These are phyloP conservation scores for Papilio gigon DNA, from an alignment of 2,888 invertebrate species.

Conservation along the genomic window DNA sequence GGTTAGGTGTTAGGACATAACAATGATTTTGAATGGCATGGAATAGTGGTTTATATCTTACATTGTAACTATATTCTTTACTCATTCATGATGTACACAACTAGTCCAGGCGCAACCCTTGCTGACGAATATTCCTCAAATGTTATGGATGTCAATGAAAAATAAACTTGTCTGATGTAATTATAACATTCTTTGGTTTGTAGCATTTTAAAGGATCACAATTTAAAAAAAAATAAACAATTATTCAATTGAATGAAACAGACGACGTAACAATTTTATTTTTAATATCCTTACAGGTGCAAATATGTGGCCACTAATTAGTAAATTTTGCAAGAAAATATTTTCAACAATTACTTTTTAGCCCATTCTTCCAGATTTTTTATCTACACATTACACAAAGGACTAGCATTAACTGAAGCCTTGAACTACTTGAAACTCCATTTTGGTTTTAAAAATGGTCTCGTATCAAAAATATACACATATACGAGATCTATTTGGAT, in stretches of 20 bases:
- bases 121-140: constrained; percentile 15
- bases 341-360: background rate
- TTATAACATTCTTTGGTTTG: constrained; percentile 28
- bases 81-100: constrained; percentile 11
- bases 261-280: constrained; percentile 7
- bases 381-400: background rate
- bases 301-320: background rate
- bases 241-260: constrained; percentile 31
- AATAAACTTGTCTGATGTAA: constrained; percentile 20
- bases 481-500: no score
- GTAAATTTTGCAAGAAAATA: background rate
- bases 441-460: no score
- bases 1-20: constrained; percentile 23
- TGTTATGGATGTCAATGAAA: constrained; percentile 17
- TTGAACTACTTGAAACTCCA: no score
- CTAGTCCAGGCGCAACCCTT: constrained; percentile 30
- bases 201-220: constrained; percentile 34
- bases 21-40: constrained; percentile 15
- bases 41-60: constrained; percentile 26
- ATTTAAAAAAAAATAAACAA: constrained; percentile 39
- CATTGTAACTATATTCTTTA: constrained; percentile 3
- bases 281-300: background rate
- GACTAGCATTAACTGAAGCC: no score
- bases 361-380: background rate
- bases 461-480: no score